Percentiles rank a stretch among this genome's conserved stretches.
Evolutionary conservation across 1,140 invertebrate genomes (phyloP).

Genomic region (Drosophila sp.): DNA sequence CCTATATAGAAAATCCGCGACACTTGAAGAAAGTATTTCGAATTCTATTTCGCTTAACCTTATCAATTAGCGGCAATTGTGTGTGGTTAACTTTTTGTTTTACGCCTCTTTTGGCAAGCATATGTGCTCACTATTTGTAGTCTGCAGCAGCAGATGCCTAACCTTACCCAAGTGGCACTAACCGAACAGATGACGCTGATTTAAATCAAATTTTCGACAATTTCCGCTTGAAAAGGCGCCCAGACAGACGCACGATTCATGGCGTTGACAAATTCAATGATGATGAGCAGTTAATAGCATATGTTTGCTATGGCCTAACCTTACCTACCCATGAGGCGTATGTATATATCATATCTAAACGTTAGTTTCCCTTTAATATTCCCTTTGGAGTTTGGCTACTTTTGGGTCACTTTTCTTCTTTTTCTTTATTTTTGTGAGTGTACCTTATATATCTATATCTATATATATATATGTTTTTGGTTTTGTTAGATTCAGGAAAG

Average conservation of each 20-base stretch:
- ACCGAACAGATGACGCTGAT: not conserved
- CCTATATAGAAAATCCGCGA: no score
- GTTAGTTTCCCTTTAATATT: constrained; percentile 16
- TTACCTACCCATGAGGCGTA: not conserved
- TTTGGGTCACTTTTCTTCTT: not conserved
- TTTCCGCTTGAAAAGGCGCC: not conserved
- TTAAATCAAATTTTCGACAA: constrained; percentile 4
- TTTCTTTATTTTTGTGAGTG: constrained; percentile 1
- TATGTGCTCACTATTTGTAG: not conserved
- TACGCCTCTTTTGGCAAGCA: no score
- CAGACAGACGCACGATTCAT: not conserved
- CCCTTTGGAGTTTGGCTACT: constrained; percentile 26
- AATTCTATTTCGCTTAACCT: no score
- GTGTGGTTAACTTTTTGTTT: no score
- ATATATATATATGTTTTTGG: constrained; percentile 42
- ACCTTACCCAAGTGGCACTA: not conserved
- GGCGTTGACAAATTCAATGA: constrained; percentile 10
- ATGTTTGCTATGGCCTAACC: not conserved
- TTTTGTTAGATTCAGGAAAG: constrained; percentile 45
- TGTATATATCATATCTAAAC: not conserved
- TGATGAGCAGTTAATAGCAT: constrained; percentile 10
- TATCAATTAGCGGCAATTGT: no score
- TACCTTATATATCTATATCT: constrained; percentile 26
- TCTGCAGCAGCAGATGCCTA: constrained; percentile 10
- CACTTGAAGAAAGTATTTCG: no score